Base-by-base conservation (phyloP, 2,113 vertebrate species). In the Fulica atra region DNA sequence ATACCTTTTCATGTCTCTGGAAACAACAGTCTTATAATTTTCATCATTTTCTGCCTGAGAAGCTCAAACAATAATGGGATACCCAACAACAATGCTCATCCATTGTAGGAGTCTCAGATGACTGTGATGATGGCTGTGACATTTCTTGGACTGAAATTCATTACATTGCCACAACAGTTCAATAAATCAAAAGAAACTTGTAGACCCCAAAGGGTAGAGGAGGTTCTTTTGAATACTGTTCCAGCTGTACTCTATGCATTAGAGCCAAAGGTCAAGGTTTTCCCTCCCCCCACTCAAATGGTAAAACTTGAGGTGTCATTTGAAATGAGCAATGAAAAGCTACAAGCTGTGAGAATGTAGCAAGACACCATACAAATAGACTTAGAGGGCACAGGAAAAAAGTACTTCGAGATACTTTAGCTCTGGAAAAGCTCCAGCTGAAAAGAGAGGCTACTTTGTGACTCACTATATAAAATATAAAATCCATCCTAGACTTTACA, bases 181-280 rank as follows among this genome's bases (percentile, higher is more conserved):
- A 92, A 95, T 93, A 97, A 95, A 95, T 86, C 89, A 92, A 92
- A 96, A 92, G 63, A 66, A 95, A 87, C 78, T 7, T 18, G 40
- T 83, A 54, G 66, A 92, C 79, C 69, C 71, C 73, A 95, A 95
- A 91, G 81, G 63, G 38, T 64, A 89, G 51, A 88, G 72, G 48
- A 86, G 26, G 82, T 92, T 80, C 48, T 86, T 86, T 84, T 64
- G 76, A 95, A 77, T 73, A 80, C 57, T 56, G n/a, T 74, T 91
- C 66, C n/a, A 56, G 33, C 60, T 73, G 38, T 42, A 71, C 59
- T 85, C 46, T 46, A 36, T 72, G 33, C 66, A 36, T 16, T 38
- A 77, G 35, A 85, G 56, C 15, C 65, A 92, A 90, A 97, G 73
- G 79, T 95, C 86, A 90, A 48, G 10, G 71, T 65, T 91, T 86